Percentiles rank a stretch among this genome's conserved stretches.
These are phyloP conservation scores for Propsilocerus akamusi DNA, from an alignment of 1,140 invertebrate genomes.

Conservation along the genomic window DNA sequence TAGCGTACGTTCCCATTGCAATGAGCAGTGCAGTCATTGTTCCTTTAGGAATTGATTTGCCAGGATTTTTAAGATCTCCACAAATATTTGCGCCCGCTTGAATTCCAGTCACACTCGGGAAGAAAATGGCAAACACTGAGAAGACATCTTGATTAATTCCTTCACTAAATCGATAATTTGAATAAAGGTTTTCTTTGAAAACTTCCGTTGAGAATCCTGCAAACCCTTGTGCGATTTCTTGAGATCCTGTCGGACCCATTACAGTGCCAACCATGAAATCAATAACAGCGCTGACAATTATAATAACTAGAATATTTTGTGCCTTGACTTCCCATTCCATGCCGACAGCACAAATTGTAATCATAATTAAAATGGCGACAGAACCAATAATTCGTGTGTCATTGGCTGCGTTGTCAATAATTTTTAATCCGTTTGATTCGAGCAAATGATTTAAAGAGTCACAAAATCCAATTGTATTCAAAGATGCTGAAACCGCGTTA, in stretches of 20 bases:
- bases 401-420: conserved; percentile 47
- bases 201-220: conserved; percentile 51
- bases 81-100: conserved; percentile 88
- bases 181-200: conserved; percentile 47
- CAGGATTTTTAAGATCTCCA: conserved; percentile 81
- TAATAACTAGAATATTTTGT: conserved; percentile 63
- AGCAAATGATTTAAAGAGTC: conserved; percentile 69
- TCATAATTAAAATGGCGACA: conserved; percentile 50
- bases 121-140: conserved; percentile 80
- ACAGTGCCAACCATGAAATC: conserved; percentile 72
- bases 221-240: conserved; percentile 51
- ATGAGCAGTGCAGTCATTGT: conserved; percentile 56
- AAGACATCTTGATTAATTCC: conserved; percentile 59
- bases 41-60: conserved; percentile 65
- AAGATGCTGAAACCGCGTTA: conserved; percentile 81
- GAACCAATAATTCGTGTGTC: conserved; percentile 55
- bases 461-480: conserved; percentile 93
- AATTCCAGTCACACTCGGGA: conserved; percentile 87
- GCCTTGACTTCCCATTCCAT: conserved; percentile 71
- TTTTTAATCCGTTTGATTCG: conserved; percentile 29
- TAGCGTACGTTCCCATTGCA: conserved; percentile 55
- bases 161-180: conserved; percentile 52
- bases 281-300: conserved; percentile 66
- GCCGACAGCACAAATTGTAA: conserved; percentile 59
- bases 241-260: conserved; percentile 45